A percentile compares a stretch with the other conserved stretches of the same genome.
phyloP scores from a whole-genome alignment of 2,797 vertebrate genomes.

The Mormyrops boulengeri region DNA sequence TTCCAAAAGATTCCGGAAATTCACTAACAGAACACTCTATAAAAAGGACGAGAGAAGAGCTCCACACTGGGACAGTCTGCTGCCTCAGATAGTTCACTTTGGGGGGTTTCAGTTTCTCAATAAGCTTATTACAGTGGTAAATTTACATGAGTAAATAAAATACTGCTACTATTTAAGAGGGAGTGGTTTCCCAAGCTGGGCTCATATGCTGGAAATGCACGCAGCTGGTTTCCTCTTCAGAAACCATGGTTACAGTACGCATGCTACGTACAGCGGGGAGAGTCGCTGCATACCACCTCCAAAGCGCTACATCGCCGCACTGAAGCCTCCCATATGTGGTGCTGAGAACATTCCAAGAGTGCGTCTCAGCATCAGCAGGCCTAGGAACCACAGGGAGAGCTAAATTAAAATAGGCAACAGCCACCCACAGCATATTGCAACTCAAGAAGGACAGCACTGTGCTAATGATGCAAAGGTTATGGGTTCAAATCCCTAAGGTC shows the following conservation, averaged over 20 bases:
- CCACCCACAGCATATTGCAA: neutral
- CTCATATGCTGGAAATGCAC: neutral
- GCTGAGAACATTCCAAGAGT: neutral
- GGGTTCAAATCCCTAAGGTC: neutral
- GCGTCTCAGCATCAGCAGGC: neutral
- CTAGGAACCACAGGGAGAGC: neutral
- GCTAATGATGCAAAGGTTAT: neutral
- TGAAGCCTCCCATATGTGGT: neutral
- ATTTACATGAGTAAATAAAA: neutral
- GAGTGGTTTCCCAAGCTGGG: neutral
- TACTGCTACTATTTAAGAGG: neutral
- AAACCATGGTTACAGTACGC: neutral
- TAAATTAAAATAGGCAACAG: neutral
- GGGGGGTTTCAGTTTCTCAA: no score
- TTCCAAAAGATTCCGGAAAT: neutral
- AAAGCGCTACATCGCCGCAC: neutral
- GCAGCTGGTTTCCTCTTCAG: neutral
- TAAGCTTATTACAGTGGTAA: neutral
- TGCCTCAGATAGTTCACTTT: neutral
- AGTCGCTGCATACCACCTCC: neutral
- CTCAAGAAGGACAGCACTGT: neutral
- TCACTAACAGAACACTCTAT: neutral
- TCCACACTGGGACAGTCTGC: neutral
- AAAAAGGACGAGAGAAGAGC: neutral
- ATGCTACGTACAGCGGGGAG: neutral